Evolutionary conservation across 2,888 invertebrate species (phyloP).

Genomic region (Brachypterus glaber): DNA sequence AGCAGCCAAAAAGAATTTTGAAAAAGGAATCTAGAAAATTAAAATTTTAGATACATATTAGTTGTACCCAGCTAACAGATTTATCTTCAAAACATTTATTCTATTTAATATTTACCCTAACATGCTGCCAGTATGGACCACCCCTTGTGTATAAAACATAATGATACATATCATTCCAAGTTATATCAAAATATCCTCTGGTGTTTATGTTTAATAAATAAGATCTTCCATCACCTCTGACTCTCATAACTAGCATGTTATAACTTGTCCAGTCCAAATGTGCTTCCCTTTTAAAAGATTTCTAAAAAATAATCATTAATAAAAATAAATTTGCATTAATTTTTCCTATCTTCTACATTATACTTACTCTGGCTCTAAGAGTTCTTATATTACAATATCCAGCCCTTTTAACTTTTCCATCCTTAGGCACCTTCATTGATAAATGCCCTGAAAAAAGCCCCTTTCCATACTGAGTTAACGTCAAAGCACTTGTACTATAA

Average conservation of each 20-base stretch:
- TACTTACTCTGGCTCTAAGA: slow-evolving; percentile 52
- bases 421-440: slow-evolving; percentile 62
- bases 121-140: slow-evolving; percentile 96
- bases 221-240: slow-evolving; percentile 89
- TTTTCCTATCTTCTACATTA: neutral
- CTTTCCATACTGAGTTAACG: slow-evolving; percentile 57
- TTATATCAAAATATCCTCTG: slow-evolving; percentile 69
- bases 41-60: neutral
- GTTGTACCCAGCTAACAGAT: too few relatives aligned
- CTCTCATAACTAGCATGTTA: slow-evolving; percentile 65
- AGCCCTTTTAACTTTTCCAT: slow-evolving; percentile 65
- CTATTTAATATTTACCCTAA: slow-evolving; percentile 50
- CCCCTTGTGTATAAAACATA: slow-evolving; percentile 88
- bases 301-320: slow-evolving; percentile 42
- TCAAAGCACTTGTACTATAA: slow-evolving; percentile 56
- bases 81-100: slow-evolving; percentile 5
- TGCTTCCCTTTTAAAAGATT: slow-evolving; percentile 67
- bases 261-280: slow-evolving; percentile 69
- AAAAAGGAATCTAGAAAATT: slow-evolving; percentile 77
- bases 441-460: slow-evolving; percentile 65
- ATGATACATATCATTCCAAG: slow-evolving; percentile 83
- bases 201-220: slow-evolving; percentile 75
- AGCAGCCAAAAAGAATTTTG: slow-evolving; percentile 74
- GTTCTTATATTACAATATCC: slow-evolving; percentile 79
- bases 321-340: slow-evolving; percentile 3